Evolutionary conservation across 2,113 vertebrate genomes (phyloP), one percentile per base, ranked within the genome.

Genomic region (Malaclemys terrapin): DNA sequence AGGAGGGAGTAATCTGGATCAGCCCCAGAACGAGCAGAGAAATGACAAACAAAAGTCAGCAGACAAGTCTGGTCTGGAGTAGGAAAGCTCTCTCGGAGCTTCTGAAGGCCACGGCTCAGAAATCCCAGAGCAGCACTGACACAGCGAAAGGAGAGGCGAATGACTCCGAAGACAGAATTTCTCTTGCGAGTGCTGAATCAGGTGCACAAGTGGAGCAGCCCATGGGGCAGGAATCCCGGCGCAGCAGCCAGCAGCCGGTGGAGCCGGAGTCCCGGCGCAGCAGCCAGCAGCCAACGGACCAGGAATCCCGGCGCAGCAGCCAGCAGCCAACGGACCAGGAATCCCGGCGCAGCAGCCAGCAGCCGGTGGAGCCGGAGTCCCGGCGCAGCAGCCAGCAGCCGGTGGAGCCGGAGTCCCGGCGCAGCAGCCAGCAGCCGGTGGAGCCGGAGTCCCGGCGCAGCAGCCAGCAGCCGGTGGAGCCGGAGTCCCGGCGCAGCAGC

Each of bases 391-490:
- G 49, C 2, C 1, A 7, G 29, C 27, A 10, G 1, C 2, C 3
- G 0, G 1, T 0, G 0, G 3, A 35, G 1, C 42, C 2, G 27
- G 45, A 79, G 1, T 17, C 8, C 8, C 42, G 47, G 6, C 42
- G 16, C 16, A 9, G 47, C 27, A 9, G 27, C 78, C 78, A 29
- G 49, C 2, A 1, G 53, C 14, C 38, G 16, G 4, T 6, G 2
- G 10, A 2, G 11, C 57, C 38, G 45, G 29, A 1, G 0, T 31
- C 16, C 2, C 31, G 0, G 17, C 82, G 10, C 5, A 3, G 82
- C 38, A 62, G 47, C 2, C 1, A 7, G 20, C 25, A 10, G 1
- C 2, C 3, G 1, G 1, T 0, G 0, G 3, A 31, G 1, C 53
- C 22, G 53, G 53, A 54, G 20, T 54, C 53, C 17, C 53, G 53